Conservation (phyloP, 2,113 vertebrate genomes). For the Gambusia holbrooki region DNA sequence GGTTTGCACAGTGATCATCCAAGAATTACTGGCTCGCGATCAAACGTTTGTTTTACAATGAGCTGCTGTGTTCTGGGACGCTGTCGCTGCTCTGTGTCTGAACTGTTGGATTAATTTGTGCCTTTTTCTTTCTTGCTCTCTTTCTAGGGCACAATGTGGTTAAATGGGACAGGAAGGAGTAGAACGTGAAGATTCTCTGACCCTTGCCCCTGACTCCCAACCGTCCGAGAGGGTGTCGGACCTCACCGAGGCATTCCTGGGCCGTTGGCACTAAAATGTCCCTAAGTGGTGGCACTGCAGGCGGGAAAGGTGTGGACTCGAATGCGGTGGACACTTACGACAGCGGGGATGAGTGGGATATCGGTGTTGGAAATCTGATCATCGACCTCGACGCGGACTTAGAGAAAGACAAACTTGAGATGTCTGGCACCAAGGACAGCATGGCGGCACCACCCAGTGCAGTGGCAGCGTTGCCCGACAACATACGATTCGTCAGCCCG, state of each 20-base stretch:
- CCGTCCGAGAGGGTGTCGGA: slow-evolving; percentile 82
- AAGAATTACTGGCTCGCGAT: slow-evolving; percentile 60
- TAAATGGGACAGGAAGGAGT: slow-evolving; percentile 88
- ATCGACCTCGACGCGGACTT: slow-evolving; percentile 99
- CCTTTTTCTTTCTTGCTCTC: slow-evolving; percentile 66
- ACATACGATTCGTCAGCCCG: slow-evolving; percentile 98
- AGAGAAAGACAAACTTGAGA: slow-evolving; percentile 99
- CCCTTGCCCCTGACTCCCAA: slow-evolving; percentile 76
- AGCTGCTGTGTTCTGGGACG: slow-evolving; percentile 31
- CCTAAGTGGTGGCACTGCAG: slow-evolving; percentile 99
- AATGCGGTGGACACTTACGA: slow-evolving; percentile 99
- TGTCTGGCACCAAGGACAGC: slow-evolving; percentile 97
- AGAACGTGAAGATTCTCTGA: slow-evolving; percentile 86
- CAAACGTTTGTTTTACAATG: slow-evolving; percentile 39
- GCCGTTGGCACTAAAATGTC: slow-evolving; percentile 99
- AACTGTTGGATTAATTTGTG: slow-evolving; percentile 37
- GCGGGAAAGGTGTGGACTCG: slow-evolving; percentile 99
- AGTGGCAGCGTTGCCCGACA: slow-evolving; percentile 95
- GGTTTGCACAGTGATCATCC: slow-evolving; percentile 62
- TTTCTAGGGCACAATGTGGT: slow-evolving; percentile 88
- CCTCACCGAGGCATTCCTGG: slow-evolving; percentile 84
- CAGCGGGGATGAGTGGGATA: slow-evolving; percentile 99
- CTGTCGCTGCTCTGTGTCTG: slow-evolving; percentile 15
- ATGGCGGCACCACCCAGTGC: slow-evolving; percentile 91
- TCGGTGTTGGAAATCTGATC: slow-evolving; percentile 99